Conservation (phyloP, 2,113 vertebrate species). For the Ranitomeya variabilis region DNA sequence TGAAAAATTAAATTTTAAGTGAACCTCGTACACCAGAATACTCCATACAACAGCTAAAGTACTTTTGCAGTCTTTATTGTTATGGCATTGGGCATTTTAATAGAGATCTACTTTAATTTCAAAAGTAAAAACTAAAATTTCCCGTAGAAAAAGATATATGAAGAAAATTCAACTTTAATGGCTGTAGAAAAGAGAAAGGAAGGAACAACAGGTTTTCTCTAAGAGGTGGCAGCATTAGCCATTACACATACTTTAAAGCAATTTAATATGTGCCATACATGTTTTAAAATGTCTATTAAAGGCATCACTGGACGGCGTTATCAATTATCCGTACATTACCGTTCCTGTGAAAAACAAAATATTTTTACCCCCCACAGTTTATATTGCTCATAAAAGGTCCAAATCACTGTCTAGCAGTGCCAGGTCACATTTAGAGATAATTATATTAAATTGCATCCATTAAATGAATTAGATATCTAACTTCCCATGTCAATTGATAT, state of each 20-base stretch:
- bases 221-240: neutral
- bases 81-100: too few species aligned
- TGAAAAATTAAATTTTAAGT: too few species aligned
- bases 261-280: neutral
- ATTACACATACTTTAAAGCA: neutral
- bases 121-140: too few species aligned
- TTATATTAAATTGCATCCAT: conserved; percentile 12
- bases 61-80: too few species aligned
- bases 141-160: too few species aligned
- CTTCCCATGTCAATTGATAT: neutral
- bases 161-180: neutral
- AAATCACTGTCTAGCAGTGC: neutral
- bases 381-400: neutral
- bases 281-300: conserved; percentile 33
- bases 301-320: neutral
- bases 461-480: neutral
- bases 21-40: too few species aligned
- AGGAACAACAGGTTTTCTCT: conserved; percentile 22
- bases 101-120: too few species aligned
- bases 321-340: conserved; percentile 5
- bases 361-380: conserved; percentile 1
- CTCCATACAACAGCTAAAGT: too few species aligned
- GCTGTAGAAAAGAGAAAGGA: neutral
- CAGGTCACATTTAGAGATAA: conserved; percentile 7
- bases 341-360: neutral